Base-by-base conservation (phyloP, 2,888 invertebrate species). In the Sepioteuthis lessoniana region DNA sequence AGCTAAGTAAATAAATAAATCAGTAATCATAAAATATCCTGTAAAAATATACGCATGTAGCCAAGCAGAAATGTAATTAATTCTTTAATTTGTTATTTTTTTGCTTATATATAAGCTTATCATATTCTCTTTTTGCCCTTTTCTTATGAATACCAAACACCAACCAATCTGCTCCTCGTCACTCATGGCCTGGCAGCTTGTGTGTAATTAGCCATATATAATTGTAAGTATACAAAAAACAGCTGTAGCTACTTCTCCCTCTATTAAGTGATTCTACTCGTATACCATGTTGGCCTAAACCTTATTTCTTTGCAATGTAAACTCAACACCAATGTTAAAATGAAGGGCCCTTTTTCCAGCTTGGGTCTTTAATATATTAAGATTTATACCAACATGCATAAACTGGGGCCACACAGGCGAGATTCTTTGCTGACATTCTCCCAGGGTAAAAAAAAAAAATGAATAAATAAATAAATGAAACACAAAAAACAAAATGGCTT, bases 161-260 rank as follows among this genome's bases (percentile, higher is more conserved):
- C n/a, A 76, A 35, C n/a, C n/a, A 16, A 76, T n/a, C 76, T n/a
- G 76, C n/a, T 13, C n/a, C 76, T 76, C n/a, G 76, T 76, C 76
- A n/a, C n/a, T n/a, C 76, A n/a, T 76, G 76, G 76, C n/a, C 76
- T 76, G n/a, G 76, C 55, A 25, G 55, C 76, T 76, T 76, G n/a
- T n/a, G 35, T 76, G n/a, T 76, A 76, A 76, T 76, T 76, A 76
- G n/a, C n/a, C 76, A n/a, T 76, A 76, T n/a, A 76, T 76, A 76
- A 76, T 76, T n/a, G 16, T n/a, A 76, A n/a, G 76, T 76, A n/a
- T n/a, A 76, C n/a, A 76, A 76, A 35, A 76, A 76, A 76, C 76
- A 76, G 76, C 76, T 76, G 76, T 13, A 13, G n/a, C n/a, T 76
- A 76, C 76, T 76, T 76, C n/a, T 35, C 76, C n/a, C n/a, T 76